These are phyloP conservation scores for Oscheius myriophilus DNA, from an alignment of 2,888 invertebrate genomes.

Conservation along the genomic window DNA sequence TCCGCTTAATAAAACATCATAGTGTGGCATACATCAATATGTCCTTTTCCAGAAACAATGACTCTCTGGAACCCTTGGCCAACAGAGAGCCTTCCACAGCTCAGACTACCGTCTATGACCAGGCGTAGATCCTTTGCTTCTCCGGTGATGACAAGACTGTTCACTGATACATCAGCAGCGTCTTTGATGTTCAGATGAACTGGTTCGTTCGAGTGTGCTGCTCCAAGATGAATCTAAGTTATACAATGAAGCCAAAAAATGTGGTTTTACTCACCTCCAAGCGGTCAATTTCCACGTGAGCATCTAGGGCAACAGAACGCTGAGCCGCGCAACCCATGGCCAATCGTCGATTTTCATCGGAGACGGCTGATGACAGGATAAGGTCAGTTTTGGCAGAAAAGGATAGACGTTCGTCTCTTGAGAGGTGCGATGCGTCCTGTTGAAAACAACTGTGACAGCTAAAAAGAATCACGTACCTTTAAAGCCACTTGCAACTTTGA, in stretches of 20 bases:
- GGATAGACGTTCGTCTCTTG: conserved; percentile 40
- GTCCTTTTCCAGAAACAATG: conserved; percentile 18
- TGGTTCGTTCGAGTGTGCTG: conserved; percentile 7
- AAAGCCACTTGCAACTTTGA: conserved; percentile 29
- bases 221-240: conserved; percentile 23
- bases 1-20: neutral
- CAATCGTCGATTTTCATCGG: conserved; percentile 45
- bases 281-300: conserved; percentile 47
- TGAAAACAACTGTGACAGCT: neutral
- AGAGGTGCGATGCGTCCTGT: conserved; percentile 33
- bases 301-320: conserved; percentile 45
- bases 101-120: conserved; percentile 22
- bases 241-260: neutral
- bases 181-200: conserved; percentile 12
- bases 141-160: conserved; percentile 25
- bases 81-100: conserved; percentile 19
- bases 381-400: conserved; percentile 55
- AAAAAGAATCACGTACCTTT: conserved; percentile 16
- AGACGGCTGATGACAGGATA: conserved; percentile 44
- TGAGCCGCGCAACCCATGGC: conserved; percentile 55
- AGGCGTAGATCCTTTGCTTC: conserved; percentile 17
- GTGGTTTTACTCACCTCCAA: too few relatives aligned
- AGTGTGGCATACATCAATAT: conserved; percentile 13
- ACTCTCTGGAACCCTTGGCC: conserved; percentile 10
- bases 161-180: conserved; percentile 22